Percentiles rank a stretch among this genome's conserved stretches.
phyloP scores from a whole-genome alignment of 2,888 invertebrate species.

The Polyommatus iphigenia region DNA sequence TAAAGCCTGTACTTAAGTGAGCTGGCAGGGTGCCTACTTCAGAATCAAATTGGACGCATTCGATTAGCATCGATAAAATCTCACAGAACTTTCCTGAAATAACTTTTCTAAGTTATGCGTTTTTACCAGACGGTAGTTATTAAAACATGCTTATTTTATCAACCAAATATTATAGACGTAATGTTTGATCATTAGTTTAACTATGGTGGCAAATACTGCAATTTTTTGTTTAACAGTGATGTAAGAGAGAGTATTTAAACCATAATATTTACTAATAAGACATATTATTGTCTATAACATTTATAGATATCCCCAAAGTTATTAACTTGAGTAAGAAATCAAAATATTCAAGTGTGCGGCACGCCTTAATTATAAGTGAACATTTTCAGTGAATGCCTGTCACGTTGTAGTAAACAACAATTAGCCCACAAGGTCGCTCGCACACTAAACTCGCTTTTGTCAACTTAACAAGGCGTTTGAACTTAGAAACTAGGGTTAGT shows the following conservation, averaged over 20 bases:
- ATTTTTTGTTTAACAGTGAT: too few relatives aligned
- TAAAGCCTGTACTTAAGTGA: not conserved
- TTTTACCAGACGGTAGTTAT: not conserved
- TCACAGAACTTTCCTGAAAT: slow-evolving; percentile 16
- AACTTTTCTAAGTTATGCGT: slow-evolving; percentile 14
- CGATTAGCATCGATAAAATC: slow-evolving; percentile 30
- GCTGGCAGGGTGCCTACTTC: slow-evolving; percentile 24
- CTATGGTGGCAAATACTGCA: too few relatives aligned
- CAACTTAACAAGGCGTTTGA: slow-evolving; percentile 22
- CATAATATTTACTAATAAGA: too few relatives aligned
- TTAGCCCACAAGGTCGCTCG: slow-evolving; percentile 19
- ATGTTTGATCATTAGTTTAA: too few relatives aligned
- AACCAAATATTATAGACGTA: too few relatives aligned
- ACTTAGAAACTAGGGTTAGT: slow-evolving; percentile 15
- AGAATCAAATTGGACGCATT: slow-evolving; percentile 22
- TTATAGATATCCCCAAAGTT: too few relatives aligned
- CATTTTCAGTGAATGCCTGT: slow-evolving; percentile 3
- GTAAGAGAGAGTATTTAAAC: too few relatives aligned
- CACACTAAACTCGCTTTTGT: slow-evolving; percentile 28
- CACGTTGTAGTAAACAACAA: slow-evolving; percentile 23
- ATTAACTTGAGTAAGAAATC: too few relatives aligned
- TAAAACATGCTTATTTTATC: not conserved
- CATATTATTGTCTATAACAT: too few relatives aligned
- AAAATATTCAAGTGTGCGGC: too few relatives aligned
- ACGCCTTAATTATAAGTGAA: not conserved